These are phyloP conservation scores for Erithacus rubecula DNA, from an alignment of 2,797 vertebrate species.

Conservation along the genomic window DNA sequence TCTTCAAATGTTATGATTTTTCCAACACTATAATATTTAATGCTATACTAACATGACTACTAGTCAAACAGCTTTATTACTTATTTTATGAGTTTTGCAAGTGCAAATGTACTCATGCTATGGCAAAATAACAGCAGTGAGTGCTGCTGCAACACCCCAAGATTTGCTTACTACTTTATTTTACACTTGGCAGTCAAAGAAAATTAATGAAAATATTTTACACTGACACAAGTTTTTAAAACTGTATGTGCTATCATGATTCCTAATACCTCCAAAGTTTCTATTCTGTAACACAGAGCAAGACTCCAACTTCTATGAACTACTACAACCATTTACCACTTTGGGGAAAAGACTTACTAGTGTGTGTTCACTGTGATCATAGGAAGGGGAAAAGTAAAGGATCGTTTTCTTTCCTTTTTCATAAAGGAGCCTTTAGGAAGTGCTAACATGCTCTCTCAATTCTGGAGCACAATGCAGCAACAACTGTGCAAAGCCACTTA, in stretches of 20 bases:
- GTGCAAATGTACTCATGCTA: neutral
- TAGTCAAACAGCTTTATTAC: neutral
- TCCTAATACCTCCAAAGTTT: neutral
- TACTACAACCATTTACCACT: neutral
- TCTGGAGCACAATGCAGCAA: neutral
- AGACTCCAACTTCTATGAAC: neutral
- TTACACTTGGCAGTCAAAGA: neutral
- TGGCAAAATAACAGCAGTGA: neutral
- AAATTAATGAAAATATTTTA: neutral
- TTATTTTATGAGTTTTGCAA: neutral
- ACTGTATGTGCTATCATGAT: neutral
- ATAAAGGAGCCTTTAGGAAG: neutral
- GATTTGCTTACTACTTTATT: neutral
- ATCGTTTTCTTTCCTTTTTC: neutral
- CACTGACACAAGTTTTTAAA: neutral
- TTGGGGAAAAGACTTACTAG: neutral
- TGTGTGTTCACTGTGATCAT: neutral
- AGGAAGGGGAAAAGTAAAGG: neutral
- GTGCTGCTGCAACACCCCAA: neutral
- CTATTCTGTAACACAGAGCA: neutral
- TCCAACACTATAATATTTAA: neutral
- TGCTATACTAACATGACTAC: neutral
- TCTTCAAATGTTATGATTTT: neutral
- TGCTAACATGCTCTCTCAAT: neutral
- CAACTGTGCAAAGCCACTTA: neutral